A percentile compares a stretch with the other conserved stretches of the same genome.
Evolutionary conservation across 2,888 invertebrate species (phyloP).

Genomic region (Spisula subtruncata): DNA sequence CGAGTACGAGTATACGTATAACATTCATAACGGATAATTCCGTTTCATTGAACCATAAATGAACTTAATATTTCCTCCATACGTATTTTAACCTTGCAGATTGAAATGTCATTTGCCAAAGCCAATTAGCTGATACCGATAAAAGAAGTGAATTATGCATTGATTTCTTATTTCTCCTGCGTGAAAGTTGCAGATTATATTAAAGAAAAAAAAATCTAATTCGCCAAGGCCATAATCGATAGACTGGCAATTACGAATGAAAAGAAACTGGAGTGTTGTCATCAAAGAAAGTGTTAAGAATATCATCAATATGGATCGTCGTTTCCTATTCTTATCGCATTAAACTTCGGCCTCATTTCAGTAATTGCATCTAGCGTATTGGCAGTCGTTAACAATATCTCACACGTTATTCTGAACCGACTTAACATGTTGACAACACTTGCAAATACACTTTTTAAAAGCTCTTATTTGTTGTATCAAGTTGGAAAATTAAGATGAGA

Average conservation of each 20-base stretch:
- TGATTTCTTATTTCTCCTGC: background rate
- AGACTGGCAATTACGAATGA: constrained; percentile 4
- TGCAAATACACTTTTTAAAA: background rate
- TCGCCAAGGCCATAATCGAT: background rate
- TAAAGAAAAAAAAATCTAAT: constrained; percentile 8
- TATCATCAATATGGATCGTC: background rate
- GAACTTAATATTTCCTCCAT: background rate
- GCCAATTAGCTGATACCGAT: background rate
- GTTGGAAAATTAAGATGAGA: too few relatives aligned
- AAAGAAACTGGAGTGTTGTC: background rate
- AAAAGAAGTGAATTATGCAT: background rate
- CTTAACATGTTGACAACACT: background rate
- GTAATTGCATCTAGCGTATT: background rate
- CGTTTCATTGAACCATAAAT: too few relatives aligned
- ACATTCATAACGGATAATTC: too few relatives aligned
- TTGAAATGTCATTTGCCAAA: background rate
- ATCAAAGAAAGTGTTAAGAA: background rate
- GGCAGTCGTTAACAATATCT: background rate
- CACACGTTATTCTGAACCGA: background rate
- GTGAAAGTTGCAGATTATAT: constrained; percentile 15
- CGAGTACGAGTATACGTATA: too few relatives aligned
- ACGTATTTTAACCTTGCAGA: background rate
- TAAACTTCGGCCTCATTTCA: background rate
- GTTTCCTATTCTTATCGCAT: background rate
- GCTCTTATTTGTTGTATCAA: background rate